phyloP scores from a whole-genome alignment of 2,113 vertebrate genomes.

The Rhipidura dahli region DNA sequence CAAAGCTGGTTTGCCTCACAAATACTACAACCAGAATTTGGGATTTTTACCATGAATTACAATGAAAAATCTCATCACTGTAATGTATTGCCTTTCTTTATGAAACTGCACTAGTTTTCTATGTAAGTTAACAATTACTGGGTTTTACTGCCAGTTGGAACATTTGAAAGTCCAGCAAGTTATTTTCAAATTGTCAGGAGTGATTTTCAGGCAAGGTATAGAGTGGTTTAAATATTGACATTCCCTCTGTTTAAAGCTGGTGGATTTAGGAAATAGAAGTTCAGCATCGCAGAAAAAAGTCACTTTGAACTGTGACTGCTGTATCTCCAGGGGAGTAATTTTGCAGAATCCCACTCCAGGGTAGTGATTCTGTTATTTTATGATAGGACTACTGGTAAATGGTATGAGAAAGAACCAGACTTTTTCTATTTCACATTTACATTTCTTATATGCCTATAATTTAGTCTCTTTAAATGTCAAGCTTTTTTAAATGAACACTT shows the following conservation, averaged over 20 bases:
- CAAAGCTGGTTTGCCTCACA: conserved; percentile 5
- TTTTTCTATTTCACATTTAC: not conserved
- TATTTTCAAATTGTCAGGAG: not conserved
- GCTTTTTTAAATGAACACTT: not conserved
- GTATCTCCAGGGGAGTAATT: conserved; percentile 18
- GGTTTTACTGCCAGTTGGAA: not conserved
- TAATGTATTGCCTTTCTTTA: not conserved
- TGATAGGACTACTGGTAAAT: not conserved
- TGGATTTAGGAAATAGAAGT: not conserved
- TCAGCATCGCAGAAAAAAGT: not conserved
- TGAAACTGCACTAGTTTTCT: not conserved
- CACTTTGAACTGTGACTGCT: conserved; percentile 34
- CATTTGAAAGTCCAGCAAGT: not conserved
- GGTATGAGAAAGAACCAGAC: not conserved
- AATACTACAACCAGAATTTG: not conserved
- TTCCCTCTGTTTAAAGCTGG: not conserved
- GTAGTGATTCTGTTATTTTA: conserved; percentile 7
- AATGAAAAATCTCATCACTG: not conserved
- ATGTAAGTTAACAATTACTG: not conserved
- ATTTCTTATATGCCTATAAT: conserved; percentile 6
- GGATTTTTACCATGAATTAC: not conserved
- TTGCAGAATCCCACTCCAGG: not conserved
- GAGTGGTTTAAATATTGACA: not conserved
- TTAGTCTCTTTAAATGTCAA: conserved; percentile 17
- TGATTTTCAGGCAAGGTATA: not conserved